A percentile compares a stretch with the other conserved stretches of the same genome.
Conservation (phyloP, 2,888 invertebrate species). For the Isotomurus palustris region DNA sequence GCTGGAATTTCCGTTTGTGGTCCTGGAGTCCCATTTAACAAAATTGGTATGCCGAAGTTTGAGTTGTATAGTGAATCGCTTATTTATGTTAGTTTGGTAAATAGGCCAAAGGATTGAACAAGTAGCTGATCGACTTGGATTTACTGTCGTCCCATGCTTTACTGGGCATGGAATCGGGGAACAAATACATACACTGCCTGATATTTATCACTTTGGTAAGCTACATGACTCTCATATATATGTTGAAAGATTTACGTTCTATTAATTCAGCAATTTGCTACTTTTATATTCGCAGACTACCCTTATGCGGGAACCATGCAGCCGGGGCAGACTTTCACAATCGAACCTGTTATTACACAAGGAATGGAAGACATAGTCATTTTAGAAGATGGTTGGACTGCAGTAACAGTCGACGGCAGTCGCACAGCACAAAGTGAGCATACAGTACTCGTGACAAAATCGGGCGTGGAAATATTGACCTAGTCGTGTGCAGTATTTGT, state of each 20-base stretch:
- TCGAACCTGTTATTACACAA: conserved; percentile 81
- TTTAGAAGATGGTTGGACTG: conserved; percentile 89
- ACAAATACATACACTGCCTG: conserved; percentile 89
- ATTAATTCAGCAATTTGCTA: background rate
- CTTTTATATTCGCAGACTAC: conserved; percentile 31
- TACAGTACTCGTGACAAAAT: conserved; percentile 75
- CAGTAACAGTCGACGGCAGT: conserved; percentile 72
- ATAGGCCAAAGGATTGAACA: conserved; percentile 61
- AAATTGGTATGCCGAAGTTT: conserved; percentile 51
- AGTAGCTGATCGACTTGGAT: conserved; percentile 60
- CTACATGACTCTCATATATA: background rate
- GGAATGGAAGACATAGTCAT: conserved; percentile 64
- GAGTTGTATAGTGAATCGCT: background rate
- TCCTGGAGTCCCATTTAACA: conserved; percentile 54
- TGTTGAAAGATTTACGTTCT: background rate
- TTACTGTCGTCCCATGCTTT: conserved; percentile 71
- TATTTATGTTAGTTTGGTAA: conserved; percentile 4
- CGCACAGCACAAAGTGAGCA: conserved; percentile 89
- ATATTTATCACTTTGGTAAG: conserved; percentile 77
- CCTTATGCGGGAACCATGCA: conserved; percentile 57
- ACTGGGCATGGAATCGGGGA: conserved; percentile 88
- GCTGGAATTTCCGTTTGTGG: conserved; percentile 58
- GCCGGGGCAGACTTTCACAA: conserved; percentile 90
- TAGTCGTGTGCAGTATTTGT: background rate
- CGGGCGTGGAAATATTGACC: conserved; percentile 76